Evolutionary conservation across 2,888 invertebrate genomes (phyloP), one percentile per base, ranked within the genome.

Genomic region (Siphonodentalium dalli): DNA sequence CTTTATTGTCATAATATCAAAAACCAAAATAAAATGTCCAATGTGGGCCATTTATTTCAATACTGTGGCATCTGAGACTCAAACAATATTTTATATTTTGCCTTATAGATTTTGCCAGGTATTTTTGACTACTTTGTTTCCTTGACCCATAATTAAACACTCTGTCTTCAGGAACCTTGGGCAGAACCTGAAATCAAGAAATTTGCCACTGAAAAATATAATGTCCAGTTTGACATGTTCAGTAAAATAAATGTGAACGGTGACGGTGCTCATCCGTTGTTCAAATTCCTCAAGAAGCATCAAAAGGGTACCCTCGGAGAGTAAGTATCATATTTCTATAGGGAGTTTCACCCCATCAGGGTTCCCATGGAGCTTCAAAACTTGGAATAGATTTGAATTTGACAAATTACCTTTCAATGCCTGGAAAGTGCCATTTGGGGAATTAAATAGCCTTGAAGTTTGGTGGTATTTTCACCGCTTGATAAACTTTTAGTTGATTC

Each of bases 201-300:
- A 43, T 87, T 86, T 75, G 83, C 79, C n/a, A 66, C 55, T 4
- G 77, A 79, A 27, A 80, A 80, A 50, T 85, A 78, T 67, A 79
- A 82, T 56, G 85, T 83, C 7, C 75, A 81, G 43, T 86, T 85
- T 78, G 86, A 87, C 65, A 78, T 87, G 79, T 87, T 87, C 65
- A 79, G 86, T 80, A 81, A 87, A 74, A 83, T 89, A 1, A 85
- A 90, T 50, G 90, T 90, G 0, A 90, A 90, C 70, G 90, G 90
- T 0, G 85, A 85, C 3, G 81, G 85, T 54, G 86, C 89, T 1
- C 86, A 87, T 75, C 89, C 90, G 0, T 75, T 91, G 20, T 90
- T 85, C 84, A 84, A 85, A 42, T 90, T 85, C 69, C 80, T 90
- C 59, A 89, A 90, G 77, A 71, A 81, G 46, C 85, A 85, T 64